phyloP scores from a whole-genome alignment of 2,888 invertebrate species.

The Encarsia formosa region DNA sequence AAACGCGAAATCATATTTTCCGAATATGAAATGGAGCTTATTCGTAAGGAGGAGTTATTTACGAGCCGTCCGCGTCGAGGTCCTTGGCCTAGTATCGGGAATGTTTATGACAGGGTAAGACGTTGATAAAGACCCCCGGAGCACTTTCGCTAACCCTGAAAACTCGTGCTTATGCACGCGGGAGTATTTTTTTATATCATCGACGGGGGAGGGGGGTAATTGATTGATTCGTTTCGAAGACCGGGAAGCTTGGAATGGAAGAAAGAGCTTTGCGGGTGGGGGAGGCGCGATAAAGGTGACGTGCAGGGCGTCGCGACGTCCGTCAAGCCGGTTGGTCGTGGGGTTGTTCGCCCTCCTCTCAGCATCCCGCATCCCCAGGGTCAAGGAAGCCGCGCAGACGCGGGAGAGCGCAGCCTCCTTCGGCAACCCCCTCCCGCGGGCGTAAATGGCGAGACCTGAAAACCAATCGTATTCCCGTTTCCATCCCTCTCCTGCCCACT shows the following conservation, averaged over 20 bases:
- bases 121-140: constrained; percentile 15
- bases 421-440: constrained; percentile 39
- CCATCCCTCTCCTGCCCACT: constrained; percentile 43
- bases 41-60: constrained; percentile 41
- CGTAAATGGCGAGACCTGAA: constrained; percentile 51
- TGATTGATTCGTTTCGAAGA: too few relatives aligned
- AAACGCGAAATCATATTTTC: too few relatives aligned
- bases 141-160: too few relatives aligned
- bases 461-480: constrained; percentile 53
- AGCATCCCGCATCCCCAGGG: constrained; percentile 31
- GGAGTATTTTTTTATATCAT: too few relatives aligned
- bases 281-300: constrained; percentile 44
- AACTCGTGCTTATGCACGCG: too few relatives aligned
- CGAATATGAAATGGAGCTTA: too few relatives aligned
- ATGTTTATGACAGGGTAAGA: constrained; percentile 44
- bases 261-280: constrained; percentile 17
- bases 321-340: constrained; percentile 46
- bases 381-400: constrained; percentile 29
- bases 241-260: too few relatives aligned
- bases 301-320: constrained; percentile 51
- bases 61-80: constrained; percentile 30
- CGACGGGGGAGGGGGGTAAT: too few relatives aligned
- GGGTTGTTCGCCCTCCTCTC: constrained; percentile 29
- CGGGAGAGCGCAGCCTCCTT: constrained; percentile 40
- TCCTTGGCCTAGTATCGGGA: constrained; percentile 38